phyloP scores from a whole-genome alignment of 2,888 invertebrate genomes.

The Caprella mutica region DNA sequence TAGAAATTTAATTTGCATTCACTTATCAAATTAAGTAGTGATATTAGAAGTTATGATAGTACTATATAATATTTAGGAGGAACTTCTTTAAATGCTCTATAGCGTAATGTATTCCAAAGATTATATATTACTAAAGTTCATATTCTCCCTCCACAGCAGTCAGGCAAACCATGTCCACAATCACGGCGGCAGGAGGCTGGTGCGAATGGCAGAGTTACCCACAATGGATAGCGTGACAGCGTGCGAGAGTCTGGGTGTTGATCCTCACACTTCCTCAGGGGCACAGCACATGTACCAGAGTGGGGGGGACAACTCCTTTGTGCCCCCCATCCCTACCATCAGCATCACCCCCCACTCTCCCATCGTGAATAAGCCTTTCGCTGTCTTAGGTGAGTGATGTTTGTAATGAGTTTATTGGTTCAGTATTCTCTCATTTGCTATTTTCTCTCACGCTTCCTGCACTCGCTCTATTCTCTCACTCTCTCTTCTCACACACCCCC shows the following conservation, averaged over 20 bases:
- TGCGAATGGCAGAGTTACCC: conserved; percentile 33
- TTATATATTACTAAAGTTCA: too few relatives aligned
- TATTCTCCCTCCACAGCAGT: too few relatives aligned
- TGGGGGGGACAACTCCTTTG: background rate
- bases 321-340: conserved; percentile 31
- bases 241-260: conserved; percentile 20
- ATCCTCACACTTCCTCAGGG: conserved; percentile 14
- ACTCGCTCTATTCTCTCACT: background rate
- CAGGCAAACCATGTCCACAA: conserved; percentile 25
- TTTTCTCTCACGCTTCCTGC: background rate
- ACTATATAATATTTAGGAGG: conserved; percentile 6
- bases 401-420: too few relatives aligned
- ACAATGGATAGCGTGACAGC: conserved; percentile 33
- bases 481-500: background rate
- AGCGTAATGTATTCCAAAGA: too few relatives aligned
- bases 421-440: background rate
- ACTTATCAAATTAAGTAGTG: too few relatives aligned
- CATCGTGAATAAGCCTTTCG: conserved; percentile 31
- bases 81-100: too few relatives aligned
- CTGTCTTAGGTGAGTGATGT: conserved; percentile 31
- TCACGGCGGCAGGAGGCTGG: conserved; percentile 20
- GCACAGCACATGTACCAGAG: background rate
- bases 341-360: conserved; percentile 34
- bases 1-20: too few relatives aligned
- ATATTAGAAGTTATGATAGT: background rate